phyloP scores from a whole-genome alignment of 2,113 vertebrate genomes.

The Hemicordylus capensis region DNA sequence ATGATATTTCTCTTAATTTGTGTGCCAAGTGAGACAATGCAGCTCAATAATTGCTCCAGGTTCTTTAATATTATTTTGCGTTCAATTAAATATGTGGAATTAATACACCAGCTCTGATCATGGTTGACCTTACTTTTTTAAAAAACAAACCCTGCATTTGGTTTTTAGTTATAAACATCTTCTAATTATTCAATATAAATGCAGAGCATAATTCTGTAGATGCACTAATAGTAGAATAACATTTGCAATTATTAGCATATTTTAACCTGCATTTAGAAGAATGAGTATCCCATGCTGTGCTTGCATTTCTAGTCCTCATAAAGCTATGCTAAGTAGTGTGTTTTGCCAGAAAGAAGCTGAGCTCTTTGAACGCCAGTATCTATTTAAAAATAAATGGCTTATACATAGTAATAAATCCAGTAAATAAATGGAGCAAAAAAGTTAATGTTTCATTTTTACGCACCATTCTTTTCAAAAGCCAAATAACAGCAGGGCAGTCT shows the following conservation, averaged over 20 bases:
- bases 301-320: slow-evolving; percentile 9
- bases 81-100: slow-evolving; percentile 22
- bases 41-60: not conserved
- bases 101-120: slow-evolving; percentile 2
- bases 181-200: slow-evolving; percentile 48
- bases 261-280: slow-evolving; percentile 51
- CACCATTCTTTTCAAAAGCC: not conserved
- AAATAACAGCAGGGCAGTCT: slow-evolving; percentile 4
- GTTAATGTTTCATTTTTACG: not conserved
- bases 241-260: slow-evolving; percentile 52
- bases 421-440: not conserved
- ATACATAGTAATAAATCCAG: not conserved
- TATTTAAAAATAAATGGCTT: not conserved
- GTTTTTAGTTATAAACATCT: slow-evolving; percentile 28
- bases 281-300: slow-evolving; percentile 11
- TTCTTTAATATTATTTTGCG: not conserved
- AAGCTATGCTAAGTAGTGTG: not conserved
- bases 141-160: not conserved
- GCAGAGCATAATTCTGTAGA: slow-evolving; percentile 24
- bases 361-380: not conserved
- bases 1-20: slow-evolving; percentile 1
- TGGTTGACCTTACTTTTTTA: slow-evolving; percentile 18
- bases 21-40: not conserved
- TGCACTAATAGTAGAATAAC: slow-evolving; percentile 37
- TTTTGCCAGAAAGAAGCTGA: slow-evolving; percentile 1